Base-by-base conservation (phyloP, 1,140 invertebrate genomes). In the Euwallacea fornicatus region DNA sequence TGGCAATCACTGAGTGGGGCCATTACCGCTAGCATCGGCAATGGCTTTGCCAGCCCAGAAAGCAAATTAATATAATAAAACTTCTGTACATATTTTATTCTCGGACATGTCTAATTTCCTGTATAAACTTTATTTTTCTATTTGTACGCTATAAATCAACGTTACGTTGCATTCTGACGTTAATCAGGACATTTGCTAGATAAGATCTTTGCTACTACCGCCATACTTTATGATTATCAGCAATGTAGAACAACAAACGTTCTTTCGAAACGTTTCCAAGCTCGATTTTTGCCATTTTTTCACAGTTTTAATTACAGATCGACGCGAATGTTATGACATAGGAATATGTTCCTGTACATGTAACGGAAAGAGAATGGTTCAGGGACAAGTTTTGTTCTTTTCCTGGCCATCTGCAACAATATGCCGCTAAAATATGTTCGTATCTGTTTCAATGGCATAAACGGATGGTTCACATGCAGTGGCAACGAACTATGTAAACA, bases 171-270 rank as follows among this genome's bases (percentile, higher is more conserved):
- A 44, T 61, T 61, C 33, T 61, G 59, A 61, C 59, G 59, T 61
- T 61, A 61, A 61, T 61, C 59, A 61, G 59, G 59, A 61, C 59
- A 44, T 61, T 61, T 61, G 59, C 59, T n/a, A 42, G 59, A 61
- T 61, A 61, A 61, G 42, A 61, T 61, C 59, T 61, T 16, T 61
- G 42, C 59, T 44, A 61, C 59, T 42, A 43, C 59, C 59, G 59
- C n/a, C 55, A 58, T 58, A 58, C 10, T 58, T 58, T 58, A 58
- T 58, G 55, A 58, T 58, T 58, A 58, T 58, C 55, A 16, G n/a
- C 55, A 13, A 58, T 58, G 55, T 58, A 33, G 55, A 58, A 58
- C 55, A 58, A 33, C 13, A 33, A 10, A 10, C 46, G 46, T 50
- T 50, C 13, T 58, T 58, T 58, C 55, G 55, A 58, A 58, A 58